Evolutionary conservation across 1,140 invertebrate genomes (phyloP).

Genomic region (Drosophila tristis): DNA sequence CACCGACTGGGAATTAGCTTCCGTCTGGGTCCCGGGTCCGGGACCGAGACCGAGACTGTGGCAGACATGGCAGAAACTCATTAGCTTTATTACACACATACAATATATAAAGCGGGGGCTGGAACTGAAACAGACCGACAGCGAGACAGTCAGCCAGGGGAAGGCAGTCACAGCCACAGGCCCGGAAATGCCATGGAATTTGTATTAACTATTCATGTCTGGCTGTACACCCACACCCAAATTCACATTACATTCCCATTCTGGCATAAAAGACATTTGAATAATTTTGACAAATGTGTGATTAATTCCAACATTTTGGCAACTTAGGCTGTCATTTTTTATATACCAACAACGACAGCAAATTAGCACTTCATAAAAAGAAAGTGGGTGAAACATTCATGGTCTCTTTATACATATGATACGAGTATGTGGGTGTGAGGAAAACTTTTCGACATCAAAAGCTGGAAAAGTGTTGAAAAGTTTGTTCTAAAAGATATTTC

Average conservation of each 20-base stretch:
- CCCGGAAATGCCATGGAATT: conserved; percentile 44
- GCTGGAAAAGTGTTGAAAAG: no score
- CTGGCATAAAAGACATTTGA: conserved; percentile 56
- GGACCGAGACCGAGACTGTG: conserved; percentile 32
- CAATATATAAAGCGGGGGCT: background rate
- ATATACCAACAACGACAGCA: conserved; percentile 42
- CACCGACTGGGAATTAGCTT: conserved; percentile 42
- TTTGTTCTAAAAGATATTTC: no score
- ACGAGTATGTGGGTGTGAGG: background rate
- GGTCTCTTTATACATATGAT: background rate
- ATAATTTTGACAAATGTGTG: conserved; percentile 80
- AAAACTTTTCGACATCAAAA: background rate
- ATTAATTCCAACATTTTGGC: conserved; percentile 75
- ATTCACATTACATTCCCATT: conserved; percentile 3
- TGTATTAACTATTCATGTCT: conserved; percentile 76
- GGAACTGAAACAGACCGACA: background rate
- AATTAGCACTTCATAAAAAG: conserved; percentile 71
- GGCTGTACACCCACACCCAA: conserved; percentile 14
- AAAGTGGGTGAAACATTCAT: conserved; percentile 3
- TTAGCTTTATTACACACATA: conserved; percentile 66
- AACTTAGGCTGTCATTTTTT: conserved; percentile 63
- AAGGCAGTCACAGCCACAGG: conserved; percentile 26
- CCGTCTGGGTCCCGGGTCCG: conserved; percentile 38
- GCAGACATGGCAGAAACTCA: conserved; percentile 69
- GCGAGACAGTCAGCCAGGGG: conserved; percentile 1